Evolutionary conservation across 2,888 invertebrate species (phyloP).

Genomic region (Stenodema calcarata): DNA sequence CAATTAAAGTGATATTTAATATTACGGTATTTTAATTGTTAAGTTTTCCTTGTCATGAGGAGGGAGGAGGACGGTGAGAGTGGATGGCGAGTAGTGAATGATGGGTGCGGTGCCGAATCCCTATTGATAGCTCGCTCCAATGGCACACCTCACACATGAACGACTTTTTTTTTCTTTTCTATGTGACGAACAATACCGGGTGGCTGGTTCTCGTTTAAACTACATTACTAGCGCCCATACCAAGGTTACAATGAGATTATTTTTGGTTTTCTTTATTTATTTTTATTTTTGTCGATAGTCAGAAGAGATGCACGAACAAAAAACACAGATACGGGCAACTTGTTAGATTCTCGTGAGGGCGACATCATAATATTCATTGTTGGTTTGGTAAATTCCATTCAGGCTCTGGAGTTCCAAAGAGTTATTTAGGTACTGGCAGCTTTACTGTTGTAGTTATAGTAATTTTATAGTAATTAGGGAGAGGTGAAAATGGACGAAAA

Average conservation of each 20-base stretch:
- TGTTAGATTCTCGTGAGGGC: no score
- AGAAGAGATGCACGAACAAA: neutral
- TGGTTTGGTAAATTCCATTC: no score
- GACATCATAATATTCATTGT: no score
- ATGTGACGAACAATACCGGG: neutral
- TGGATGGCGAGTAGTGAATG: neutral
- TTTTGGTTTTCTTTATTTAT: neutral
- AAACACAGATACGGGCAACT: neutral
- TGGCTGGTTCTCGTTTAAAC: neutral
- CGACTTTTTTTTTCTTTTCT: constrained; percentile 10
- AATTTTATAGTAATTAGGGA: no score
- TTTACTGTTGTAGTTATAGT: no score
- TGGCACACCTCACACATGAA: neutral
- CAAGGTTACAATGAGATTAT: neutral
- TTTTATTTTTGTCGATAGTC: neutral
- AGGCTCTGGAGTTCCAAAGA: no score
- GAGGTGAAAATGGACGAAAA: no score
- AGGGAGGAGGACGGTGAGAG: neutral
- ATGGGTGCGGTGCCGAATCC: constrained; percentile 17
- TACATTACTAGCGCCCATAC: neutral
- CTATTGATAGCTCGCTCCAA: neutral
- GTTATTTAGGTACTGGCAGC: no score
- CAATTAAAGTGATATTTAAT: no score
- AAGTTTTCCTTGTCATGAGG: no score
- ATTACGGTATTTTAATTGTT: no score